Percentiles rank a stretch among this genome's conserved stretches.
Conservation (phyloP, 2,113 vertebrate genomes). For the Sardina pilchardus region DNA sequence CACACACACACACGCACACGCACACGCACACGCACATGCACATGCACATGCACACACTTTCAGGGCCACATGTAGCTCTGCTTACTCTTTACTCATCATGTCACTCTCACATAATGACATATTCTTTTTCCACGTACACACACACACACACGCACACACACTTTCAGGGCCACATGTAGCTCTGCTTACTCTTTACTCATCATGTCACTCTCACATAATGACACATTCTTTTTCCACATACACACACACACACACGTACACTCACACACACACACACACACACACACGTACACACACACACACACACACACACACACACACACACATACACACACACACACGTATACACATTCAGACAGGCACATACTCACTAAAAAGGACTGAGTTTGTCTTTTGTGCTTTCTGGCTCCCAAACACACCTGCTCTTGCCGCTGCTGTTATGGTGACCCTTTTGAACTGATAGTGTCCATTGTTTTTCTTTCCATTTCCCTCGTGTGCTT, state of each 20-base stretch:
- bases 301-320: neutral
- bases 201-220: too few species aligned
- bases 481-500: neutral
- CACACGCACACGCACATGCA: too few species aligned
- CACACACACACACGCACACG: neutral
- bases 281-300: neutral
- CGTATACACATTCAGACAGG: neutral
- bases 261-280: neutral
- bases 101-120: too few species aligned
- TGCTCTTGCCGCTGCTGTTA: conserved; percentile 14
- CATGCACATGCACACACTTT: neutral
- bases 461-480: neutral
- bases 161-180: too few species aligned
- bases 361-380: neutral
- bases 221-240: neutral
- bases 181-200: too few species aligned
- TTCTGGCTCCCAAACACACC: neutral
- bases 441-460: neutral
- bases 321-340: neutral
- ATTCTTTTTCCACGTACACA: neutral
- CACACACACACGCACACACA: neutral
- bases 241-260: neutral
- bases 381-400: neutral
- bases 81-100: too few species aligned
- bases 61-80: too few species aligned